These are phyloP conservation scores for Heterocephalus glaber DNA, from an alignment of 2,113 vertebrate species.

Conservation along the genomic window DNA sequence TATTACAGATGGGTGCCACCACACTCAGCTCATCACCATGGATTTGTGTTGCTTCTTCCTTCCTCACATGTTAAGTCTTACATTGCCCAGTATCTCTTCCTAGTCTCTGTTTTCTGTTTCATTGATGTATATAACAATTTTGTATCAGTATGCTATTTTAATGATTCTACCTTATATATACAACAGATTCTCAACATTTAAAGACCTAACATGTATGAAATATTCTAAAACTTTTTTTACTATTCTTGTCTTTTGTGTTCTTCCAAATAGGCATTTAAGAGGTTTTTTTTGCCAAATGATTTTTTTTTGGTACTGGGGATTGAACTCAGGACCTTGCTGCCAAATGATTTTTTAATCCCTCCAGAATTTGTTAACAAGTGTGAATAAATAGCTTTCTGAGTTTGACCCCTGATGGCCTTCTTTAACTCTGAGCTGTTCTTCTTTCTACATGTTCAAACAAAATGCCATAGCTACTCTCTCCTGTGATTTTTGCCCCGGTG, in stretches of 20 bases:
- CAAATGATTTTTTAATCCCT: neutral
- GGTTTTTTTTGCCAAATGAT: neutral
- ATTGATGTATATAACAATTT: neutral
- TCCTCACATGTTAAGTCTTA: neutral
- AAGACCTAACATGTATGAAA: neutral
- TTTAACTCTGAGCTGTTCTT: neutral
- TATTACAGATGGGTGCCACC: neutral
- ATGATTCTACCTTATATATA: neutral
- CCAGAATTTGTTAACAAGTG: neutral
- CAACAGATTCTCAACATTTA: neutral
- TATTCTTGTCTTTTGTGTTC: neutral
- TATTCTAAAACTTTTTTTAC: neutral
- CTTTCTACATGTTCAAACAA: neutral
- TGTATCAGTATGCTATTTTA: neutral
- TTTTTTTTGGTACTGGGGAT: too few species aligned
- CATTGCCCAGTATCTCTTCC: neutral
- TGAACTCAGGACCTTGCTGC: too few species aligned
- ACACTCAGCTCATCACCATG: rapidly evolving
- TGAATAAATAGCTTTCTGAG: neutral
- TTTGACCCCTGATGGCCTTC: neutral
- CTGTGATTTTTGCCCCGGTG: neutral
- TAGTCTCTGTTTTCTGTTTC: neutral
- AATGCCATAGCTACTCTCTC: neutral
- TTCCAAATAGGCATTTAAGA: neutral
- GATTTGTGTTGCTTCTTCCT: neutral